Conservation (phyloP, 2,797 vertebrate species). For the Pangasius larnaudii region DNA sequence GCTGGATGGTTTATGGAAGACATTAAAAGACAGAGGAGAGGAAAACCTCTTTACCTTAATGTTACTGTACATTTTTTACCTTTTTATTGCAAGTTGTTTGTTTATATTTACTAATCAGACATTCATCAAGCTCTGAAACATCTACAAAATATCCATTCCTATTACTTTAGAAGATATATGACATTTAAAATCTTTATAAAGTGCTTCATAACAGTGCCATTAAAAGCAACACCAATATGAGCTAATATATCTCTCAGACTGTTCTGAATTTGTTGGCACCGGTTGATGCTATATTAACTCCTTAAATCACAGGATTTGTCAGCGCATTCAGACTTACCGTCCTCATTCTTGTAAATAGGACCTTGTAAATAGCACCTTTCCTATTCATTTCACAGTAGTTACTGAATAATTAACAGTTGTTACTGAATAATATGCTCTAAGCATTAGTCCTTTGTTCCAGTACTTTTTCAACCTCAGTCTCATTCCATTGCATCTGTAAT, state of each 20-base stretch:
- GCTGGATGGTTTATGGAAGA: not conserved
- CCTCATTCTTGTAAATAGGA: not conserved
- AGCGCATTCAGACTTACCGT: not conserved
- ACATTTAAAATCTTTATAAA: not conserved
- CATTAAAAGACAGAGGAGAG: not conserved
- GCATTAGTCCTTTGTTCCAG: not conserved
- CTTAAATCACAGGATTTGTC: not conserved
- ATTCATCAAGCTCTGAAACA: not conserved
- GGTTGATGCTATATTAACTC: not conserved
- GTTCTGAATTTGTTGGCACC: not conserved
- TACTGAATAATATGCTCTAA: not conserved
- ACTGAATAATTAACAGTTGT: not conserved
- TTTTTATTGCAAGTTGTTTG: not conserved
- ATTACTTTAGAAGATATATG: not conserved
- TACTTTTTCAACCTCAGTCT: not conserved
- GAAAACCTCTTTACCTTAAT: not conserved
- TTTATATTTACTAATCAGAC: not conserved
- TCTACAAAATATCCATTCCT: not conserved
- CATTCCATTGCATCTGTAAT: not conserved
- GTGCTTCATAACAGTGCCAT: not conserved
- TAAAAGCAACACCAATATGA: not conserved
- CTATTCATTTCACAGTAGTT: not conserved
- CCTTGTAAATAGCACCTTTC: not conserved
- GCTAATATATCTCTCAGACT: not conserved
- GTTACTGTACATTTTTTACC: not conserved